Percentiles rank a stretch among this genome's conserved stretches.
These are phyloP conservation scores for Larimichthys crocea DNA, from an alignment of 2,113 vertebrate species.

Conservation along the genomic window DNA sequence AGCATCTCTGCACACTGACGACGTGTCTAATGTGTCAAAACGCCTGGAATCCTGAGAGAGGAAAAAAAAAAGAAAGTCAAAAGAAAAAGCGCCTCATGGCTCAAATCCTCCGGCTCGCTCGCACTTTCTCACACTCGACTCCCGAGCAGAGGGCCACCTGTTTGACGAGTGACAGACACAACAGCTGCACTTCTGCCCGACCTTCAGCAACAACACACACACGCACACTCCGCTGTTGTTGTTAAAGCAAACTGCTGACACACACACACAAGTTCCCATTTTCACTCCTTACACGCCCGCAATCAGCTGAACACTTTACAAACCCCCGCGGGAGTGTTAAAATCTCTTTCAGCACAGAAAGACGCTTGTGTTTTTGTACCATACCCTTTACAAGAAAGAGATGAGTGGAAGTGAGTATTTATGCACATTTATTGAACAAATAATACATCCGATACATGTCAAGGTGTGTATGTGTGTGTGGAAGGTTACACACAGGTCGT, in stretches of 20 bases:
- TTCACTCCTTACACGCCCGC: slow-evolving; percentile 11
- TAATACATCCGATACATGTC: slow-evolving; percentile 6
- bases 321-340: background rate
- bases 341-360: background rate
- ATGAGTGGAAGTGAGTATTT: background rate
- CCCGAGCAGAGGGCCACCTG: slow-evolving; percentile 72
- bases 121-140: slow-evolving; percentile 42
- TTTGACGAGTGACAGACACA: slow-evolving; percentile 63
- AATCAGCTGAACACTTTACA: slow-evolving; percentile 36
- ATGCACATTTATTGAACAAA: slow-evolving; percentile 71
- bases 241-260: slow-evolving; percentile 69
- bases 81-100: background rate
- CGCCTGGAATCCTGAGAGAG: background rate
- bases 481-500: slow-evolving; percentile 29
- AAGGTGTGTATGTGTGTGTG: slow-evolving; percentile 22
- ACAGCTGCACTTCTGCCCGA: slow-evolving; percentile 74
- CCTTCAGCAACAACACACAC: slow-evolving; percentile 61
- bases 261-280: slow-evolving; percentile 22
- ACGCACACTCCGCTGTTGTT: slow-evolving; percentile 62
- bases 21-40: slow-evolving; percentile 28
- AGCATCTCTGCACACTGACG: too few species aligned
- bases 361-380: background rate
- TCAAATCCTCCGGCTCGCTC: background rate
- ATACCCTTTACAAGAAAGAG: background rate
- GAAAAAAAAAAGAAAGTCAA: background rate